Base-by-base conservation (phyloP, 2,113 vertebrate genomes). In the Phalacrocorax brasilianus region DNA sequence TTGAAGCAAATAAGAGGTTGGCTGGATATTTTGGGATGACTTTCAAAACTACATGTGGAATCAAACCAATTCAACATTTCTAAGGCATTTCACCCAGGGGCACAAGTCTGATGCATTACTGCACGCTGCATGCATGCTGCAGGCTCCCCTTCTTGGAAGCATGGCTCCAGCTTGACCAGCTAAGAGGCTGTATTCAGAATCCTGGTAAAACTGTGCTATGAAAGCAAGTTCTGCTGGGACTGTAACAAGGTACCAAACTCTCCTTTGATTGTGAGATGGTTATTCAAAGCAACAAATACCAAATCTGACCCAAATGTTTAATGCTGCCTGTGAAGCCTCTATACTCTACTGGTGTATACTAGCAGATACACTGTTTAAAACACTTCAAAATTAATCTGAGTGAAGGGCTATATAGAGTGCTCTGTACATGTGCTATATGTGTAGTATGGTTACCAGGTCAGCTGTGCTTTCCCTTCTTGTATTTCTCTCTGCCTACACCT, bases 71-170 rank as follows among this genome's bases (percentile, higher is more conserved):
- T 45, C 11, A 76, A 77, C 95, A 59, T 85, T 91, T 91, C 50
- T 49, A 79, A 95, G 91, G 45, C 91, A 95, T 92, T 93, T 96
- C 84, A 92, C 76, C 66, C 94, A 85, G 81, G 92, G 91, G 91
- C 94, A 93, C 87, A 85, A 95, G 50, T 85, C 56, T 50, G 38
- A 89, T 85, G 84, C 96, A 78, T 89, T 77, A 76, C 66, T 95
- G 92, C 92, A 96, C 2, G 70, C 80, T 92, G 92, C 95, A 95
- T 97, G 95, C 96, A 92, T 92, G 94, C 95, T 87, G 77, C 77
- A 82, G 91, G 87, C 87, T 89, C 89, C 76, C 52, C 26, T 95
- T 59, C 81, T 76, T 92, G 87, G 66, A 82, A 91, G 96, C 96
- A 95, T 96, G 92, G 89, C 89, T 96, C 66, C 63, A 82, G 92